phyloP scores from a whole-genome alignment of 2,113 vertebrate genomes.

The Rousettus leschenaultii region DNA sequence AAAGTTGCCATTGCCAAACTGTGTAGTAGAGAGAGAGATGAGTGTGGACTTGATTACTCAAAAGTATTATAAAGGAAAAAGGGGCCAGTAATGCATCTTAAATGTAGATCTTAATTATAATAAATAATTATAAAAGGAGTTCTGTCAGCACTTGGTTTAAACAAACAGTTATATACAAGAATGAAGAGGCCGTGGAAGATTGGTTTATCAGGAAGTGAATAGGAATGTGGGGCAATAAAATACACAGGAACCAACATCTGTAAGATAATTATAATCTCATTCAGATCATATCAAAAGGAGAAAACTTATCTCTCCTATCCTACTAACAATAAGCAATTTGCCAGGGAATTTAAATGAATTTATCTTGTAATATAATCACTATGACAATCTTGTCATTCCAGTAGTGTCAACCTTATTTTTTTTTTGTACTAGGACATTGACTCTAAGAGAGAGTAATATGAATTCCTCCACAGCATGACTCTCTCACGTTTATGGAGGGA shows the following conservation, averaged over 20 bases:
- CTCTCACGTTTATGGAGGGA: slow-evolving; percentile 64
- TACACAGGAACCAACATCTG: not conserved
- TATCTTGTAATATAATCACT: not conserved
- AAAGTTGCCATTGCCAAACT: not conserved
- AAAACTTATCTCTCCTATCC: not conserved
- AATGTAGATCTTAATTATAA: not conserved
- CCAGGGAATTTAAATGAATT: not conserved
- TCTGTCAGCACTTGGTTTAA: not conserved
- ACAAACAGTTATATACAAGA: not conserved
- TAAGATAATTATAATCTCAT: slow-evolving; percentile 10
- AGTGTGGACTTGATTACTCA: not conserved
- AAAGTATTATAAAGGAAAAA: not conserved
- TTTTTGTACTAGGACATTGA: not conserved
- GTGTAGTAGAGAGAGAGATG: not conserved
- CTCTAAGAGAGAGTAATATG: not conserved
- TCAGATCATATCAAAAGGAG: not conserved
- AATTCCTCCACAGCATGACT: slow-evolving; percentile 52
- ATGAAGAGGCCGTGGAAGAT: not conserved
- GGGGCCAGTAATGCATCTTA: not conserved
- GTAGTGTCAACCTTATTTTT: not conserved
- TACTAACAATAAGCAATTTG: not conserved
- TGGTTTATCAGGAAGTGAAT: not conserved
- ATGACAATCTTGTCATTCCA: not conserved
- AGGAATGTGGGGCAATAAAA: not conserved
- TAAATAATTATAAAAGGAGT: slow-evolving; percentile 1